These are phyloP conservation scores for Oxyura jamaicensis DNA, from an alignment of 2,113 vertebrate species.

Conservation along the genomic window DNA sequence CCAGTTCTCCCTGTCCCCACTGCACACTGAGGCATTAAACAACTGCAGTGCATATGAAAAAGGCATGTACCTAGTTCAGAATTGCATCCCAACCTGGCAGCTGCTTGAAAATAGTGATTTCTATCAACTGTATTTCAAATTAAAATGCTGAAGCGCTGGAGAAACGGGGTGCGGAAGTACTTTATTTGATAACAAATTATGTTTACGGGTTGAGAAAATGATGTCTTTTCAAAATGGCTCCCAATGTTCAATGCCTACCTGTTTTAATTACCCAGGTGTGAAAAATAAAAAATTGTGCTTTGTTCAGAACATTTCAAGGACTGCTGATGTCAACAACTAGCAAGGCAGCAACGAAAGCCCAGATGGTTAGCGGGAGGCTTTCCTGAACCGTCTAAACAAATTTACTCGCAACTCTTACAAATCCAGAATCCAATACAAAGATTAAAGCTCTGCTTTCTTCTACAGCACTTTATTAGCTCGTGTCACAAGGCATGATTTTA, in stretches of 20 bases:
- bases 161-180: slow-evolving; percentile 50
- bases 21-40: background rate
- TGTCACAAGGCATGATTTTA: background rate
- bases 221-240: slow-evolving; percentile 42
- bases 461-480: background rate
- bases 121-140: slow-evolving; percentile 23
- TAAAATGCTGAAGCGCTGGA: slow-evolving; percentile 28
- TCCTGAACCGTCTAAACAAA: background rate
- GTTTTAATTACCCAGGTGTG: slow-evolving; percentile 51
- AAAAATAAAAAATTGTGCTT: slow-evolving; percentile 19
- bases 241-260: background rate
- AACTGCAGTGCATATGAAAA: background rate
- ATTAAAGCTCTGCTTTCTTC: background rate
- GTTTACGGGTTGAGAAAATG: slow-evolving; percentile 51
- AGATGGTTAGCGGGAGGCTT: background rate
- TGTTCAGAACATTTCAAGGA: slow-evolving; percentile 37
- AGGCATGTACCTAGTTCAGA: background rate
- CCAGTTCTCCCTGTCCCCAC: background rate
- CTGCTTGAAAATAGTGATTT: background rate
- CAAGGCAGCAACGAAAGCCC: background rate
- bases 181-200: slow-evolving; percentile 57
- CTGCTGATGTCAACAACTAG: slow-evolving; percentile 25
- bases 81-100: background rate
- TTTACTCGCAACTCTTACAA: background rate
- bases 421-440: background rate